Evolutionary conservation across 1,140 invertebrate genomes (phyloP).

Genomic region (Philopotamus ludificatus): DNA sequence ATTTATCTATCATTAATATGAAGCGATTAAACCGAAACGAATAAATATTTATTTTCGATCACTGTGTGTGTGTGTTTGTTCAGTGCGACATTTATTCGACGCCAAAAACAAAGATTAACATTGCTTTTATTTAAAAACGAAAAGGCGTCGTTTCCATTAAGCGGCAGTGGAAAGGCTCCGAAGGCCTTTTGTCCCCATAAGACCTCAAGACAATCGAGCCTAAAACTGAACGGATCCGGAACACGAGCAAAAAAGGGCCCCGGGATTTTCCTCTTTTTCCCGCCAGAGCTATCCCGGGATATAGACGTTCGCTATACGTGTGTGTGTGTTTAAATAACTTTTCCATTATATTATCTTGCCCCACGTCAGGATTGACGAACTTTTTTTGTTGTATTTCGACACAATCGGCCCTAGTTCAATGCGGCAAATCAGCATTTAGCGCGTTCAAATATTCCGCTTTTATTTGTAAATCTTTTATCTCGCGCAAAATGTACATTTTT

Average conservation of each 20-base stretch:
- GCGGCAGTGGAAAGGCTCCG: background rate
- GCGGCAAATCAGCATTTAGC: too few relatives aligned
- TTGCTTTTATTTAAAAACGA: slow-evolving; percentile 10
- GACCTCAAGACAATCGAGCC: slow-evolving; percentile 3
- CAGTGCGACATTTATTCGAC: slow-evolving; percentile 6
- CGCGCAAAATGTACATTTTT: too few relatives aligned
- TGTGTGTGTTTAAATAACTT: slow-evolving; percentile 17
- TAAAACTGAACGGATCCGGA: background rate
- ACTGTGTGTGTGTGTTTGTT: background rate
- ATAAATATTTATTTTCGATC: background rate
- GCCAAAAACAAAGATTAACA: slow-evolving; percentile 16
- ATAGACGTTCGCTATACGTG: background rate
- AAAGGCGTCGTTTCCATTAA: slow-evolving; percentile 23
- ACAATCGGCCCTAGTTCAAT: too few relatives aligned
- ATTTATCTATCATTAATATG: background rate
- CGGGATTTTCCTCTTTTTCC: background rate
- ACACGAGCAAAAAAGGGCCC: slow-evolving; percentile 1
- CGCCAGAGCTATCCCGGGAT: background rate
- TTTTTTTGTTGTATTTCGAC: too few relatives aligned
- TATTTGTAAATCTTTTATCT: too few relatives aligned
- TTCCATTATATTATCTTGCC: slow-evolving; percentile 19
- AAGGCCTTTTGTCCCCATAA: slow-evolving; percentile 6
- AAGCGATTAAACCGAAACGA: background rate
- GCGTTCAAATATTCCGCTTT: too few relatives aligned
- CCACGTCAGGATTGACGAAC: slow-evolving; percentile 17